Evolutionary conservation across 2,888 invertebrate species (phyloP).

Genomic region (Aleiodes leptofemur): DNA sequence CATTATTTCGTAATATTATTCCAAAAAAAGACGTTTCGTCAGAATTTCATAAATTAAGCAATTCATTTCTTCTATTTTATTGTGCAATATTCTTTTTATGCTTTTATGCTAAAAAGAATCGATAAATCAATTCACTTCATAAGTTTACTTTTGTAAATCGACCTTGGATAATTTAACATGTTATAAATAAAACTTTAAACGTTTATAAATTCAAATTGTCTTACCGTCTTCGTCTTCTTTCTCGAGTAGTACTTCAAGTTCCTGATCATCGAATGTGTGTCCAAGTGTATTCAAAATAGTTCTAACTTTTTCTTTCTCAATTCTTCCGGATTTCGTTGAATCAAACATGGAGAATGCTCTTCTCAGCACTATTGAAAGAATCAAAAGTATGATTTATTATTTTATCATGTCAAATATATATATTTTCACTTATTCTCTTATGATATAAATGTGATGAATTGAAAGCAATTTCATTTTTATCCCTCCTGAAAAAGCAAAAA

Average conservation of each 20-base stretch:
- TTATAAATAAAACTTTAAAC: neutral
- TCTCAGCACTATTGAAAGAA: constrained; percentile 80
- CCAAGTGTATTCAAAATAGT: constrained; percentile 89
- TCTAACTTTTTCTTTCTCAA: constrained; percentile 87
- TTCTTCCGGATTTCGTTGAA: constrained; percentile 85
- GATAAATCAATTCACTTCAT: constrained; percentile 56
- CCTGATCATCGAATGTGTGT: constrained; percentile 86
- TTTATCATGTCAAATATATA: neutral
- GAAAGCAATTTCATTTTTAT: constrained; percentile 48
- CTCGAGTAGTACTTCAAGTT: constrained; percentile 85
- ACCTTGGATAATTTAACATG: constrained; percentile 49
- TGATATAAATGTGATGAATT: neutral
- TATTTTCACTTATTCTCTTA: no score
- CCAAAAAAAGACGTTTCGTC: no score
- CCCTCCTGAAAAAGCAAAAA: neutral
- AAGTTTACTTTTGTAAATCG: constrained; percentile 39
- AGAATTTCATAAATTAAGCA: neutral
- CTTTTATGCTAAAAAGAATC: constrained; percentile 44
- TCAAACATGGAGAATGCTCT: constrained; percentile 92
- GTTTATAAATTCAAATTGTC: constrained; percentile 7
- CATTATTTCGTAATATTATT: no score
- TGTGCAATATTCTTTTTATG: neutral
- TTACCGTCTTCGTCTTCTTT: constrained; percentile 86
- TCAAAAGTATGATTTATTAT: constrained; percentile 24
- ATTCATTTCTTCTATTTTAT: constrained; percentile 5